A percentile compares a stretch with the other conserved stretches of the same genome.
phyloP scores from a whole-genome alignment of 1,140 invertebrate species.

The Branchinecta lynchi region DNA sequence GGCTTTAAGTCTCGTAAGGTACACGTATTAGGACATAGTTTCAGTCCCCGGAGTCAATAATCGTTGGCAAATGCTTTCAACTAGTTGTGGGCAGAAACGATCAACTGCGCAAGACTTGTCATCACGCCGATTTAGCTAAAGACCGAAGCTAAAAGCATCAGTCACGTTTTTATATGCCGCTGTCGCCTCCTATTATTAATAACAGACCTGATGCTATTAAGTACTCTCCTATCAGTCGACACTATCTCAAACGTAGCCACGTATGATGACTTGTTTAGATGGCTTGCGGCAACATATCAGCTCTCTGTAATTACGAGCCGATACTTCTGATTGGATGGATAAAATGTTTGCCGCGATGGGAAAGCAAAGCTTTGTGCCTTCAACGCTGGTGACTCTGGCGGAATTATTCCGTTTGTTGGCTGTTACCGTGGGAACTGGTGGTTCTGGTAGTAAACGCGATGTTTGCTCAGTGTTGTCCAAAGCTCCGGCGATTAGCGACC shows the following conservation, averaged over 20 bases:
- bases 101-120: neutral
- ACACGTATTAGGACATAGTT: too few species aligned
- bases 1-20: too few species aligned
- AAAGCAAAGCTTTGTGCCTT: neutral
- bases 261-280: constrained; percentile 4
- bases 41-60: neutral
- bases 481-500: too few species aligned
- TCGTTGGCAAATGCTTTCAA: constrained; percentile 3
- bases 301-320: neutral
- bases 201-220: neutral
- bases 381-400: too few species aligned
- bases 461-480: too few species aligned
- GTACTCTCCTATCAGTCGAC: neutral
- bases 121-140: neutral
- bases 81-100: neutral
- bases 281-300: neutral
- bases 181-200: neutral
- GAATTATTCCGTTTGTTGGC: too few species aligned
- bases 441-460: too few species aligned
- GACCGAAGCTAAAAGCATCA: neutral
- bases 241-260: constrained; percentile 5
- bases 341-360: neutral
- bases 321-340: constrained; percentile 1
- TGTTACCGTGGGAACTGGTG: too few species aligned
- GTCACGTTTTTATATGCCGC: neutral